Percentiles rank a stretch among this genome's conserved stretches.
phyloP scores from a whole-genome alignment of 2,797 vertebrate genomes.

The Tauraco hartlaubi region DNA sequence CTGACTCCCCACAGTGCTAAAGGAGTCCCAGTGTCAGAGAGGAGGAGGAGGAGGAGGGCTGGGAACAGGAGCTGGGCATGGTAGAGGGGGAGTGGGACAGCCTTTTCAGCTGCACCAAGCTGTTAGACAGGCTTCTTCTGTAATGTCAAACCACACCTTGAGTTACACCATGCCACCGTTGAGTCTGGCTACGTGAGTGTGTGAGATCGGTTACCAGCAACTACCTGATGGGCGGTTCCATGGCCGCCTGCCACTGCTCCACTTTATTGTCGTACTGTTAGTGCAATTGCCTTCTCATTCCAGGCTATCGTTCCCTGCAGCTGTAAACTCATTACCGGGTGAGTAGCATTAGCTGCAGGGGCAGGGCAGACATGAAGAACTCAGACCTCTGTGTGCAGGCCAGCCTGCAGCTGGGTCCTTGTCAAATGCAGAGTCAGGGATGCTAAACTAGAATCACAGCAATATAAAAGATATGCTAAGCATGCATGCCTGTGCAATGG shows the following conservation, averaged over 20 bases:
- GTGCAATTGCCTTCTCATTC: neutral
- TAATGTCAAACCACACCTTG: constrained; percentile 17
- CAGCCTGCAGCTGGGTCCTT: neutral
- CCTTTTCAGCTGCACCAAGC: neutral
- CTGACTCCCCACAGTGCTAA: neutral
- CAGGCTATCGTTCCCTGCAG: neutral
- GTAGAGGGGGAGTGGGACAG: neutral
- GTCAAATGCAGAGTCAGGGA: neutral
- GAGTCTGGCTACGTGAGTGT: neutral
- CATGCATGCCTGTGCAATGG: neutral
- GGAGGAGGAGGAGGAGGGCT: neutral
- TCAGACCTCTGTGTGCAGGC: neutral
- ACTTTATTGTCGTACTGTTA: neutral
- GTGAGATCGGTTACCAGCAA: neutral
- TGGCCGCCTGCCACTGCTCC: neutral
- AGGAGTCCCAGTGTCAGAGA: neutral
- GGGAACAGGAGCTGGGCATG: neutral
- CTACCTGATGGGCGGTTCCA: neutral
- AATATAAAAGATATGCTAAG: neutral
- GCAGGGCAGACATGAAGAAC: neutral
- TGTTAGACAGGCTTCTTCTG: neutral
- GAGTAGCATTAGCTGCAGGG: neutral
- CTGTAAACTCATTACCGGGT: neutral
- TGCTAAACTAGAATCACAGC: neutral
- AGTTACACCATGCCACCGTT: accelerated